Percentiles rank a stretch among this genome's conserved stretches.
phyloP scores from a whole-genome alignment of 2,797 vertebrate genomes.

The Pangasius djambal region DNA sequence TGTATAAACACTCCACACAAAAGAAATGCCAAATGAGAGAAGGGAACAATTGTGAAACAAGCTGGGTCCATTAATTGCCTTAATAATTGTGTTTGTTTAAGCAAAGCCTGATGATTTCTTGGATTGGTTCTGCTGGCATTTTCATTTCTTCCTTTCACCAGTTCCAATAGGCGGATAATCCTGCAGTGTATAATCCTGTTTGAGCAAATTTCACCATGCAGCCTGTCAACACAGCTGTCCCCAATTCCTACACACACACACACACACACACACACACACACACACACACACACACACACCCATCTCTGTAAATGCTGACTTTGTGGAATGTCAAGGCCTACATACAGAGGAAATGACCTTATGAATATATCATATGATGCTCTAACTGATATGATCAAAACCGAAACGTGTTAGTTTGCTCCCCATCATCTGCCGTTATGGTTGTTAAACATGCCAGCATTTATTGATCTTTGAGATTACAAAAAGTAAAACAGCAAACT shows the following conservation, averaged over 20 bases:
- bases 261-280: constrained; percentile 31
- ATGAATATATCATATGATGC: background rate
- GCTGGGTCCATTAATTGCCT: constrained; percentile 43
- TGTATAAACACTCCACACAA: background rate
- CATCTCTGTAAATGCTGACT: background rate
- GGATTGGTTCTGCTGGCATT: constrained; percentile 53
- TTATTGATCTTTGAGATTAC: background rate
- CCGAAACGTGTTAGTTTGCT: background rate
- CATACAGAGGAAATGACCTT: background rate
- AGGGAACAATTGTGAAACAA: constrained; percentile 23
- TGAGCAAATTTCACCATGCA: constrained; percentile 42
- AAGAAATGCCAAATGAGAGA: constrained; percentile 9
- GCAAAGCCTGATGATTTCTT: constrained; percentile 48
- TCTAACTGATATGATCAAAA: background rate
- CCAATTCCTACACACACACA: constrained; percentile 28
- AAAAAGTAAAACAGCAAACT: background rate
- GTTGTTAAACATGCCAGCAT: background rate
- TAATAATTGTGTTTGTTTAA: constrained; percentile 56
- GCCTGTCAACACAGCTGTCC: constrained; percentile 58
- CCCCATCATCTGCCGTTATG: background rate
- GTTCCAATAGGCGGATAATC: constrained; percentile 56
- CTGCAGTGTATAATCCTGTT: constrained; percentile 56
- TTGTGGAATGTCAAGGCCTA: background rate
- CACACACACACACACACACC: constrained; percentile 32
- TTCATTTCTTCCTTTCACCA: constrained; percentile 51